Base-by-base conservation (phyloP, 2,113 vertebrate genomes). In the Xyrauchen texanus region DNA sequence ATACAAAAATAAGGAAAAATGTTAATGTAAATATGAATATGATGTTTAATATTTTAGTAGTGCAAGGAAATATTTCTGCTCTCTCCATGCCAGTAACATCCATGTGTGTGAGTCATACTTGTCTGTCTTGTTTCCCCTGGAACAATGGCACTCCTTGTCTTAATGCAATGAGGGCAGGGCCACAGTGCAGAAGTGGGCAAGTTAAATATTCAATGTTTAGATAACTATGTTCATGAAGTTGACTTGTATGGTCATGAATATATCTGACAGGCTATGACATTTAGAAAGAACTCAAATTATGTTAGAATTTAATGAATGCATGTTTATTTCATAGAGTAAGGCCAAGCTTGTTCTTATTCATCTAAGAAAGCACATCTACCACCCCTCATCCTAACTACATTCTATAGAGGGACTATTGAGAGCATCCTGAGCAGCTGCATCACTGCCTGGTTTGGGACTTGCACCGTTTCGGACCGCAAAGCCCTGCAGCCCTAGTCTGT, bases 31-130 rank as follows among this genome's bases (percentile, higher is more conserved):
- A 76, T 52, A 34, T 15, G 13, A 76, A 76, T 55, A 45, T 44
- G 49, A 53, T 76, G 74, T 76, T 76, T 76, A 66, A 76, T 76
- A 76, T 73, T 72, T 73, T 74, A 16, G 45, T 45, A 10, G 49
- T 42, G 4, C 68, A 67, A 60, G 68, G 34, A 71, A 73, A 74
- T 58, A 57, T 64, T 67, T 73, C 68, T 45, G 47, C 49, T 10
- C 12, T 53, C 44, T 63, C 57, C 57, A 44, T 51, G 58, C 72
- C 72, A 76, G 45, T 76, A 76, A 65, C 74, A 76, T 72, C 42
- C 61, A 66, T 64, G 21, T 34, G 21, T 34, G 21, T 34, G 72
- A 76, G n/a, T 76, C 65, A 68, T 45, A 15, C 47, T 51, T 52
- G 72, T 53, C 46, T 68, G 64, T 55, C 47, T 61, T 55, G 57